phyloP scores from a whole-genome alignment of 2,797 vertebrate species.

The Tokudaia muenninki region DNA sequence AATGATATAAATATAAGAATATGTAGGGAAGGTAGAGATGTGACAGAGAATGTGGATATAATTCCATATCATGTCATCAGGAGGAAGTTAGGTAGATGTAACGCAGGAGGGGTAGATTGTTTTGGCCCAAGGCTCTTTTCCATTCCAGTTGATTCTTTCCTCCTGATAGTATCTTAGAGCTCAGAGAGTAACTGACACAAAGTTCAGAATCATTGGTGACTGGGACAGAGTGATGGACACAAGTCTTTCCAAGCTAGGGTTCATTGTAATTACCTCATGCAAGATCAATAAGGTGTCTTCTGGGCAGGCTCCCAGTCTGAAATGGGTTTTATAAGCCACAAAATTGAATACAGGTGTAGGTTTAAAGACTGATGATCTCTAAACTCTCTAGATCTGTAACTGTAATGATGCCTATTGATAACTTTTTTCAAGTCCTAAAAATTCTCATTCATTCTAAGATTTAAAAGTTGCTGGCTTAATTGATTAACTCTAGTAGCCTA shows the following conservation, averaged over 20 bases:
- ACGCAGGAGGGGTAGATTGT: neutral
- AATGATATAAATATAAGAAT: neutral
- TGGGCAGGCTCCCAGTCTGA: too few relatives aligned
- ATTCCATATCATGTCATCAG: neutral
- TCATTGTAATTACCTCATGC: neutral
- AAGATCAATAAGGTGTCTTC: neutral
- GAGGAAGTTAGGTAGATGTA: neutral
- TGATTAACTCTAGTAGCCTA: too few relatives aligned
- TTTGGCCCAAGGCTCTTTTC: neutral
- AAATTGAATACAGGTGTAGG: too few relatives aligned
- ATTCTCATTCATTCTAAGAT: too few relatives aligned
- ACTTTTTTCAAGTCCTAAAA: too few relatives aligned
- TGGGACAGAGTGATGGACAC: neutral
- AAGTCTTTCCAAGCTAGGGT: neutral
- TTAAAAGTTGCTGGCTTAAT: too few relatives aligned
- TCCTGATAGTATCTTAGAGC: neutral
- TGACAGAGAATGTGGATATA: neutral
- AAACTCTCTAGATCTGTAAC: too few relatives aligned
- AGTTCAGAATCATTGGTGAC: neutral
- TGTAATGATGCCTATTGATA: too few relatives aligned
- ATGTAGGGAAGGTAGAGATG: neutral
- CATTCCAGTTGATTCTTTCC: neutral
- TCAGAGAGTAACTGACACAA: neutral
- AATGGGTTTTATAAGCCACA: too few relatives aligned
- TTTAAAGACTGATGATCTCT: too few relatives aligned